Evolutionary conservation across 1,140 invertebrate species (phyloP).

Genomic region (Hylaeus anthracinus): DNA sequence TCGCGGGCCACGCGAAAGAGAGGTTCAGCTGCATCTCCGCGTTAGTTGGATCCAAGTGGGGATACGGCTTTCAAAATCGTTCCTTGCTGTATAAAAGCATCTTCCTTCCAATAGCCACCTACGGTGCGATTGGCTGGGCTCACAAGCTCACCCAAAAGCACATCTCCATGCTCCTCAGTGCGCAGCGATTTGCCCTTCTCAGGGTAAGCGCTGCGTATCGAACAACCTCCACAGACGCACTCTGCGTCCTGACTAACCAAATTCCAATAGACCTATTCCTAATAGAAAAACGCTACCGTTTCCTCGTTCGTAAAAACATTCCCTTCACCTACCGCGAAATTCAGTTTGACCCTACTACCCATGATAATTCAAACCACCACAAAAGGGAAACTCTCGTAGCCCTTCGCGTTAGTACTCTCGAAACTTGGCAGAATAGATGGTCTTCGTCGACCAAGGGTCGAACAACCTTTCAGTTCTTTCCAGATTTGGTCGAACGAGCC

Average conservation of each 20-base stretch:
- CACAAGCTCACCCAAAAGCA: neutral
- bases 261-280: neutral
- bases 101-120: slow-evolving; percentile 40
- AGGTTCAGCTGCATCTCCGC: slow-evolving; percentile 24
- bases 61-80: slow-evolving; percentile 23
- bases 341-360: neutral
- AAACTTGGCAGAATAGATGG: too few species aligned
- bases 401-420: too few species aligned
- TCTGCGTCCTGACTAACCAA: neutral
- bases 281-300: neutral
- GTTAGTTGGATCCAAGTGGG: slow-evolving; percentile 46
- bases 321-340: neutral
- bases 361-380: too few species aligned
- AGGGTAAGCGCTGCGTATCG: slow-evolving; percentile 58
- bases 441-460: too few species aligned
- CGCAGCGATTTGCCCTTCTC: slow-evolving; percentile 52
- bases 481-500: too few species aligned
- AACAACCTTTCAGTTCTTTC: too few species aligned
- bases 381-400: too few species aligned
- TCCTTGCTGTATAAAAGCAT: slow-evolving; percentile 38
- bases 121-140: slow-evolving; percentile 50
- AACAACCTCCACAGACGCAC: neutral
- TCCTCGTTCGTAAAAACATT: neutral
- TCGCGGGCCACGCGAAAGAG: neutral
- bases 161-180: slow-evolving; percentile 33